Percentiles rank a stretch among this genome's conserved stretches.
phyloP scores from a whole-genome alignment of 35 echinoderm and acorn worm species.

The Strongylocentrotus purpuratus region DNA sequence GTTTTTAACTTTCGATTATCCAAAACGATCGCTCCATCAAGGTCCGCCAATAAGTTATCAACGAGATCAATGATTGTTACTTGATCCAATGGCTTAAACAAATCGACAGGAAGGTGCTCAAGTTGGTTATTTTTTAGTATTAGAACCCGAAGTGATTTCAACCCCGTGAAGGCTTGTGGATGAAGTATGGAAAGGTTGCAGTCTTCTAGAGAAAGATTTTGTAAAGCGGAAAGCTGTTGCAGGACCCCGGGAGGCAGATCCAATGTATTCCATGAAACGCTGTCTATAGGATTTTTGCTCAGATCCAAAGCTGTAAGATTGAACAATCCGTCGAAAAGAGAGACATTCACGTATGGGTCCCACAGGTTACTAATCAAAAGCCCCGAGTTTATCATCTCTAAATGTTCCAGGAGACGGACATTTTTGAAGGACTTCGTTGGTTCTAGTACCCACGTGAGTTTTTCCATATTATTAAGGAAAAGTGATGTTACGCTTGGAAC shows the following conservation, averaged over 20 bases:
- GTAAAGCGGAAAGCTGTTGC: background rate
- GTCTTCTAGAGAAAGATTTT: background rate
- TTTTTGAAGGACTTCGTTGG: background rate
- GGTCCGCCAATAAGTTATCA: background rate
- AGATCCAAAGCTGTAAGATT: background rate
- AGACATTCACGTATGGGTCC: background rate
- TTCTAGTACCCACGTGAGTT: background rate
- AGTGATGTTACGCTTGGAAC: background rate
- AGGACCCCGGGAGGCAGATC: background rate
- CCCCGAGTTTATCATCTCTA: background rate
- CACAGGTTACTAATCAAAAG: background rate
- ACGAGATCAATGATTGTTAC: background rate
- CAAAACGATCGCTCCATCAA: background rate
- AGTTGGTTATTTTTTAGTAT: background rate
- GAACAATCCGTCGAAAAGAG: background rate
- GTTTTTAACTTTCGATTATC: background rate
- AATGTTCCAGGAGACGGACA: background rate
- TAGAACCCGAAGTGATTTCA: background rate
- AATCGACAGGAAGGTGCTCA: background rate
- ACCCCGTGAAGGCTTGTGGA: background rate
- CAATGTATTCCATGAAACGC: background rate
- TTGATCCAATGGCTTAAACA: background rate
- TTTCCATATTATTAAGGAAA: background rate
- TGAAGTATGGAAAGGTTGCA: background rate
- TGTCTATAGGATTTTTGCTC: background rate